Percentiles rank a stretch among this genome's conserved stretches.
Conservation (phyloP, 2,888 invertebrate genomes). For the Athetis lepigone region DNA sequence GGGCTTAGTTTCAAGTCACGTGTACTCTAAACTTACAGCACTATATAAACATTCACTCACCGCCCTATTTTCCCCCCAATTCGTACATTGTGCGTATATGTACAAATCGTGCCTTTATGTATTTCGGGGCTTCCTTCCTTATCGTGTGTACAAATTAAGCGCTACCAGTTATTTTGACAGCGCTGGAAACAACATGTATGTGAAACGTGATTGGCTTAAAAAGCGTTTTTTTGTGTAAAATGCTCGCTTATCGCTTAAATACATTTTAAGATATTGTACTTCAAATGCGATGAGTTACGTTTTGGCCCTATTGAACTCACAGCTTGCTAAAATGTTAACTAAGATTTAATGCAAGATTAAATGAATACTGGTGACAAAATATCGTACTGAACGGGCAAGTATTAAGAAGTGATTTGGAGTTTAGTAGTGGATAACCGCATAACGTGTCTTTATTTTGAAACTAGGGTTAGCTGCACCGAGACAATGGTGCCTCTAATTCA, state of each 20-base stretch:
- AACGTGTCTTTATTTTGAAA: too few species aligned
- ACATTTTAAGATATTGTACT: slow-evolving; percentile 6
- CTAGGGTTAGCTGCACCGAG: too few species aligned
- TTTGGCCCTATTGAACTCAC: neutral
- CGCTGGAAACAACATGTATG: slow-evolving; percentile 24
- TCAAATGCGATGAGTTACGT: neutral
- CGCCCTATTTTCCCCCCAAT: slow-evolving; percentile 22
- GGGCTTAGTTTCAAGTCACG: slow-evolving; percentile 2
- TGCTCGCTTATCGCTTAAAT: slow-evolving; percentile 16
- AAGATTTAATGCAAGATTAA: too few species aligned
- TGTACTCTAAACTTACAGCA: slow-evolving; percentile 13
- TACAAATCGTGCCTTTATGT: slow-evolving; percentile 34
- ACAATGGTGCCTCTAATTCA: too few species aligned
- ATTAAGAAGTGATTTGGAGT: too few species aligned
- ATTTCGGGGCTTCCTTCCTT: slow-evolving; percentile 36
- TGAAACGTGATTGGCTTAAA: slow-evolving; percentile 36
- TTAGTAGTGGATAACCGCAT: too few species aligned
- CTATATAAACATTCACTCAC: slow-evolving; percentile 20
- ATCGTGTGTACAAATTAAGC: slow-evolving; percentile 43
- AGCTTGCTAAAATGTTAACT: too few species aligned
- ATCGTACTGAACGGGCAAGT: too few species aligned
- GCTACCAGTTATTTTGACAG: slow-evolving; percentile 44
- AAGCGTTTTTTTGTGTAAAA: slow-evolving; percentile 25
- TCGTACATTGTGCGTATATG: slow-evolving; percentile 25
- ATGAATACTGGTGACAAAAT: too few species aligned